Evolutionary conservation across 2,113 vertebrate genomes (phyloP).

Genomic region (Lepus timidus): DNA sequence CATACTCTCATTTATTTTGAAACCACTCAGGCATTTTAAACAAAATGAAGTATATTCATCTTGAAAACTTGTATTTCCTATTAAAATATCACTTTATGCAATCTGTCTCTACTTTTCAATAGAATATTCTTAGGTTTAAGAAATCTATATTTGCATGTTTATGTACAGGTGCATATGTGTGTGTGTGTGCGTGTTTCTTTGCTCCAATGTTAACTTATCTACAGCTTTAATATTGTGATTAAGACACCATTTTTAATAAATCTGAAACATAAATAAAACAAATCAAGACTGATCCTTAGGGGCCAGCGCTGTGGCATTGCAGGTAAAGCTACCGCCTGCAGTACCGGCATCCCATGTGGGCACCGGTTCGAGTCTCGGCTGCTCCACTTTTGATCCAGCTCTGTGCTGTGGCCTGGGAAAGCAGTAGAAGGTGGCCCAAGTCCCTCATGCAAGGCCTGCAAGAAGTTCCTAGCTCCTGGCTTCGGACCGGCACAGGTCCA

Average conservation of each 20-base stretch:
- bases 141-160: not conserved
- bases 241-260: not conserved
- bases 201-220: not conserved
- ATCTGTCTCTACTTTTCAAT: not conserved
- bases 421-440: too few relatives aligned
- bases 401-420: too few relatives aligned
- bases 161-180: not conserved
- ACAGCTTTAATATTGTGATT: not conserved
- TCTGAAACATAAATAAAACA: constrained; percentile 61
- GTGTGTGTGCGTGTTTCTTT: not conserved
- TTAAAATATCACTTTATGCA: not conserved
- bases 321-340: too few relatives aligned
- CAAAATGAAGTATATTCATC: constrained; percentile 77
- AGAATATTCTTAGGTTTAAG: not conserved
- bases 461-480: too few relatives aligned
- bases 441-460: too few relatives aligned
- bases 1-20: constrained; percentile 62
- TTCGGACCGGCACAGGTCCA: too few relatives aligned
- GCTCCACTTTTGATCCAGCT: too few relatives aligned
- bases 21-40: constrained; percentile 78
- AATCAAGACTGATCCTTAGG: not conserved
- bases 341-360: too few relatives aligned
- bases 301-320: too few relatives aligned
- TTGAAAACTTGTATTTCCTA: constrained; percentile 48
- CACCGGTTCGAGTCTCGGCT: too few relatives aligned